Evolutionary conservation across 2,888 invertebrate species (phyloP).

Genomic region (Caenorhabditis zanzibari): DNA sequence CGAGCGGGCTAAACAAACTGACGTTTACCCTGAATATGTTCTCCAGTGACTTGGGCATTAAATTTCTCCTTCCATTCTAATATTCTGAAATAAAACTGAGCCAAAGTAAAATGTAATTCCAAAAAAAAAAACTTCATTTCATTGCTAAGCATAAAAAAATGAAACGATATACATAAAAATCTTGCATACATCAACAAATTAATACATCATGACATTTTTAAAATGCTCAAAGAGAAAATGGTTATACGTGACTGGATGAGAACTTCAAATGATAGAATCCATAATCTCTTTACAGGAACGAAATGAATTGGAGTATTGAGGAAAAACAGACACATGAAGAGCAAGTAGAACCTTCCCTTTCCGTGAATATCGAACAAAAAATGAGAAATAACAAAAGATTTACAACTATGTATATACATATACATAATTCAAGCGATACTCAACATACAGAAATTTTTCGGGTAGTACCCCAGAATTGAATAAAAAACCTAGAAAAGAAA

Average conservation of each 20-base stretch:
- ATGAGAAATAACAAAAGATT: slow-evolving; percentile 66
- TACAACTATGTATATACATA: slow-evolving; percentile 60
- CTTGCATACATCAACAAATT: slow-evolving; percentile 42
- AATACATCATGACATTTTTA: slow-evolving; percentile 42
- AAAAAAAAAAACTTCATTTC: slow-evolving; percentile 21
- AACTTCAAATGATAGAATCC: slow-evolving; percentile 1
- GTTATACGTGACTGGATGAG: not conserved
- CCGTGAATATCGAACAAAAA: slow-evolving; percentile 61
- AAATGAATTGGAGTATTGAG: slow-evolving; percentile 10
- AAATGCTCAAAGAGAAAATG: slow-evolving; percentile 33
- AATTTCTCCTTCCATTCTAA: not conserved
- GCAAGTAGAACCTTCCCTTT: slow-evolving; percentile 65
- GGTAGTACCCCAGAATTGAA: slow-evolving; percentile 25
- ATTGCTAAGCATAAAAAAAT: slow-evolving; percentile 44
- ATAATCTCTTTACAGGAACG: slow-evolving; percentile 26
- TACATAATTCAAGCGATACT: slow-evolving; percentile 54
- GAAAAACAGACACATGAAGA: slow-evolving; percentile 40
- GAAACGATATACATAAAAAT: slow-evolving; percentile 35
- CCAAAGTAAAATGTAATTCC: not conserved
- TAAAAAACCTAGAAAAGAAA: slow-evolving; percentile 45
- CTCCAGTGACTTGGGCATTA: slow-evolving; percentile 13
- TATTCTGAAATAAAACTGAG: not conserved
- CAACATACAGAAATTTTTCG: slow-evolving; percentile 59
- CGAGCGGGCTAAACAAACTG: slow-evolving; percentile 35
- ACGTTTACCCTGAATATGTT: slow-evolving; percentile 29